Base-by-base conservation (phyloP, 1,140 invertebrate genomes). In the Pseudachorutes palmiensis region DNA sequence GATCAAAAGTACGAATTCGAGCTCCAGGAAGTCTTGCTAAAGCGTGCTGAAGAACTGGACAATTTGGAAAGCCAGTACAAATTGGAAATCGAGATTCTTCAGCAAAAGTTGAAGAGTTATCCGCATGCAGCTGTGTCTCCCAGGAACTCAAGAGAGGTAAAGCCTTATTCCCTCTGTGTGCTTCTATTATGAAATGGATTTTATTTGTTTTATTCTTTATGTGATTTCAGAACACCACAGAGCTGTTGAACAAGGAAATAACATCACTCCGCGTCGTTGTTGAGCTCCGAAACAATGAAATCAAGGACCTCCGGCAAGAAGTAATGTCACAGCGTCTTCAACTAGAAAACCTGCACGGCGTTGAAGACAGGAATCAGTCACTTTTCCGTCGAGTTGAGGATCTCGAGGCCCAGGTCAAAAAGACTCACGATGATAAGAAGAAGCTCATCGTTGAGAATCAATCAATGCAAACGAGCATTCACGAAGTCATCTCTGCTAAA, bases 321-420 rank as follows among this genome's bases (percentile, higher is more conserved):
- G 41, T 70, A 24, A 51, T 72, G 49, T 57, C 64, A 9, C 32
- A 64, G 19, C 32, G 62, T n/a, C 29, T 32, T 41, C 30, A 45
- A 14, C n/a, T 61, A 19, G 69, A 72, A 51, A 65, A 68, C 31
- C 60, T 70, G 16, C 32, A 45, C 33, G 16, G 16, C 2, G 30
- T 57, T 2, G 67, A 59, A 30, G 71, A 70, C 26, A 59, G 68
- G 30, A 70, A 65, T 16, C 67, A 70, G 36, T 16, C 30, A 24
- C 48, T 68, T n/a, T 1, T 31, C n/a, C 65, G 51, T 12, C 67
- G 65, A 61, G 64, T 72, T 28, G 71, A 72, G 36, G 71, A 70
- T 58, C 49, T 72, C 16, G 63, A 70, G 41, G 71, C 71, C 26
- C 71, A 72, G 41, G 29, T 72, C 2, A 51, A 63, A 26, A 72